These are phyloP conservation scores for Diogma glabrata DNA, from an alignment of 2,888 invertebrate genomes.

Conservation along the genomic window DNA sequence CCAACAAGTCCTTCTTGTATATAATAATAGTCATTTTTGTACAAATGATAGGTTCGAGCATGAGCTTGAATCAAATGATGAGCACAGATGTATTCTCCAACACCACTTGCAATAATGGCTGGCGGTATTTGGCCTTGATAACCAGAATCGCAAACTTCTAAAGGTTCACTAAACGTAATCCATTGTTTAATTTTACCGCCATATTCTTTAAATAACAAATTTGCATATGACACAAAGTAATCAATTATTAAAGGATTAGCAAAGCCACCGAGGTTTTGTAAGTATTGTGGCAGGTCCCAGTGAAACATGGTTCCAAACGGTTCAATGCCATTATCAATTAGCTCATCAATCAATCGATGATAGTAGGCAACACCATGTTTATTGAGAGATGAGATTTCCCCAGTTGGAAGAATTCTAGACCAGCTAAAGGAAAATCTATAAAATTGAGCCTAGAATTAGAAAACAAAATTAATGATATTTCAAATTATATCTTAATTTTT, in stretches of 20 bases:
- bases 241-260: slow-evolving; percentile 34
- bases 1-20: slow-evolving; percentile 25
- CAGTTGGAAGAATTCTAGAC: slow-evolving; percentile 44
- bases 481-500: no score
- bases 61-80: slow-evolving; percentile 43
- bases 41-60: slow-evolving; percentile 30
- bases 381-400: slow-evolving; percentile 37
- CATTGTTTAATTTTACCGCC: slow-evolving; percentile 43
- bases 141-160: slow-evolving; percentile 34
- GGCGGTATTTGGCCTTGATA: slow-evolving; percentile 36
- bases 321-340: slow-evolving; percentile 35
- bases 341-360: not conserved
- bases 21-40: slow-evolving; percentile 24
- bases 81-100: slow-evolving; percentile 40
- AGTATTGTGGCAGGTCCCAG: slow-evolving; percentile 42
- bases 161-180: slow-evolving; percentile 49
- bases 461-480: no score
- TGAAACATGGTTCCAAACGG: slow-evolving; percentile 48
- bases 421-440: not conserved
- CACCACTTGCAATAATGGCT: slow-evolving; percentile 33
- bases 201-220: slow-evolving; percentile 34
- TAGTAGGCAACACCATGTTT: not conserved
- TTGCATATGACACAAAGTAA: slow-evolving; percentile 42
- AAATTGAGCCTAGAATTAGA: no score
- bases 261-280: slow-evolving; percentile 45